Base-by-base conservation (phyloP, 1,140 invertebrate genomes). In the Drosophila sulfurigaster region DNA sequence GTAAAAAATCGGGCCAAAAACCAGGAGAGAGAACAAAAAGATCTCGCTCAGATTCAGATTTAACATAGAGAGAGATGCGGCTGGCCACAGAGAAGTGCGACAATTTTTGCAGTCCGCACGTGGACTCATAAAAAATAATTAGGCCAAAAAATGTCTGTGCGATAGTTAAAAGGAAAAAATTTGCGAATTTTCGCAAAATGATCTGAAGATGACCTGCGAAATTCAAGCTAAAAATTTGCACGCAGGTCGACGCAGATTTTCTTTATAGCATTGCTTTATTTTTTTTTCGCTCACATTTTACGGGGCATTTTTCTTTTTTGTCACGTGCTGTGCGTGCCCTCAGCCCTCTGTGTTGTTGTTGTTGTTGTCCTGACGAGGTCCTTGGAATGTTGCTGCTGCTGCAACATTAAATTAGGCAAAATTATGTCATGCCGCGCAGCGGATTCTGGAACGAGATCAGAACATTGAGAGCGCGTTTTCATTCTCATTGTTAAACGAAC, bases 121-220 rank as follows among this genome's bases (percentile, higher is more conserved):
- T 72, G 82, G 68, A 74, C 76, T 65, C 85, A 89, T 89, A 89
- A 89, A 89, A 89, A 89, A 89, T 89, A 89, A 89, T 89, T 89
- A 89, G 85, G 76, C 64, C 85, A 89, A 89, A 89, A 89, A 89
- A 89, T 88, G 86, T 25, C 20, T 25, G 20, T 51, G 65, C 75
- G 59, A 69, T 11, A 73, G 64, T 81, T 66, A 54, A 38, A 38
- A 20, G 45, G 45, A 35, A 43, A 28, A 63, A 52, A 32, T 43
- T 41, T 73, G 77, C 62, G 25, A 75, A 74, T 28, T 32, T 48
- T 16, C 49, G 54, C 67, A 60, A 58, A 69, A 68, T 49, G 11
- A 8, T 8, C 46, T 13, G 30, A 13, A 1, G 6, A 28, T n/a
- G 83, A 83, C 85, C 85, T 89, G 85, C 83, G 16, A 57, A 88